Conservation (phyloP, 2,888 invertebrate species). For the Meiosimyza platycephala region DNA sequence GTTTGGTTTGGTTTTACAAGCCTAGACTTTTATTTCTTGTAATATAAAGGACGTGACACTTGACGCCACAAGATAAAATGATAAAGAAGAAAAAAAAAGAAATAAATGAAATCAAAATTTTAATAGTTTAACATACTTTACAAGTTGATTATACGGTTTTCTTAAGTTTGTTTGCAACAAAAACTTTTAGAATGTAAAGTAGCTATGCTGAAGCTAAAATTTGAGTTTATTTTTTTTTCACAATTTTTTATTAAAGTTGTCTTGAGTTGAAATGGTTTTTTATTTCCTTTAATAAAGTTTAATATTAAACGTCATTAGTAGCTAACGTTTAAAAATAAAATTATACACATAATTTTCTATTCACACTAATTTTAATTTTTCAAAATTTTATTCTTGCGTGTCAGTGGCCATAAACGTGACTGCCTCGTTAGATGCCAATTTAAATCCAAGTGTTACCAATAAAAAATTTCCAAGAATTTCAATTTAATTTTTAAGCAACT, state of each 20-base stretch:
- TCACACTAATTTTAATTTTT: not conserved
- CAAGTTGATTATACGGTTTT: not conserved
- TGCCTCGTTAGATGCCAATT: conserved; percentile 11
- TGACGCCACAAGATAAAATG: conserved; percentile 20
- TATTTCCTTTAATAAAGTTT: too few relatives aligned
- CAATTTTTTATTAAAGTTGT: too few relatives aligned
- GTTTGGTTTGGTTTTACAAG: not conserved
- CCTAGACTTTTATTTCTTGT: conserved; percentile 7
- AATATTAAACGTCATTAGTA: too few relatives aligned
- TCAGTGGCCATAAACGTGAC: conserved; percentile 1
- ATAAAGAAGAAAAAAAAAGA: not conserved
- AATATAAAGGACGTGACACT: conserved; percentile 30
- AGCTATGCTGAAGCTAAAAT: too few relatives aligned
- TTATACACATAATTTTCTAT: too few relatives aligned
- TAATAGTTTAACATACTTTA: conserved; percentile 7
- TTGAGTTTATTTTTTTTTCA: too few relatives aligned
- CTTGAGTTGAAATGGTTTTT: too few relatives aligned
- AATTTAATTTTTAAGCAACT: conserved; percentile 1
- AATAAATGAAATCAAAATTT: conserved; percentile 12
- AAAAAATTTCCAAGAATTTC: not conserved
- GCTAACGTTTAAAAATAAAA: too few relatives aligned
- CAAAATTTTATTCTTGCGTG: conserved; percentile 26
- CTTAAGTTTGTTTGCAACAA: too few relatives aligned
- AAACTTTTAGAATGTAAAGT: too few relatives aligned
- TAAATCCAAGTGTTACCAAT: not conserved